Base-by-base conservation (phyloP, 2,797 vertebrate genomes). In the Caiman crocodilus region DNA sequence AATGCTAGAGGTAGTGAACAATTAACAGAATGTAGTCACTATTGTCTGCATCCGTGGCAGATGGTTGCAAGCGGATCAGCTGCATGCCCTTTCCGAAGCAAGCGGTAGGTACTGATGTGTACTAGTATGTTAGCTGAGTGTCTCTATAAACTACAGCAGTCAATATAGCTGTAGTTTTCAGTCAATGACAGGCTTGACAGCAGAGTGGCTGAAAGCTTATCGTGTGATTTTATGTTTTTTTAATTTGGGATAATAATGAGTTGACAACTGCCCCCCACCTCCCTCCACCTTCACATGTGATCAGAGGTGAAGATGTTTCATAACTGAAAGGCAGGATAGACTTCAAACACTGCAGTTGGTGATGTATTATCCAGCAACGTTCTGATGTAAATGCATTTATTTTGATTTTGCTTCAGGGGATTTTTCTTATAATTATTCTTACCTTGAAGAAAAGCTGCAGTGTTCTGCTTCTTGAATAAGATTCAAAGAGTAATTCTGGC, bases 171-270 rank as follows among this genome's bases (percentile, higher is more conserved):
- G 26, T n/a, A 21, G 11, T 56, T 84, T 60, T 18, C 21, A 8
- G 55, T 67, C 65, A 21, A 28, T 71, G 35, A 84, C 87, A 78
- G 76, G 23, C 12, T 79, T 87, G 78, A 60, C 30, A 80, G 55
- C 2, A 23, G 50, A 85, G 32, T 63, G 69, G 56, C 59, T 55
- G 64, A 89, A 76, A 56, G 58, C 25, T 6, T 17, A 16, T 2
- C 78, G 2, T 32, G 6, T 15, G 11, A 76, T 77, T 84, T 67
- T 42, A 65, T 4, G 14, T 23, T 35, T 2, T 10, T 84, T 87
- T 82, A 84, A n/a, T 84, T 76, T 89, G 10, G 42, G 76, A 78
- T 30, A 90, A 93, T 90, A 87, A 83, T 78, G 26, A 73, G 13
- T 55, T 79, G 76, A 58, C 18, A 89, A 5, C 1, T 4, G 42